phyloP scores from a whole-genome alignment of 2,797 vertebrate species.

The Anguilla anguilla region DNA sequence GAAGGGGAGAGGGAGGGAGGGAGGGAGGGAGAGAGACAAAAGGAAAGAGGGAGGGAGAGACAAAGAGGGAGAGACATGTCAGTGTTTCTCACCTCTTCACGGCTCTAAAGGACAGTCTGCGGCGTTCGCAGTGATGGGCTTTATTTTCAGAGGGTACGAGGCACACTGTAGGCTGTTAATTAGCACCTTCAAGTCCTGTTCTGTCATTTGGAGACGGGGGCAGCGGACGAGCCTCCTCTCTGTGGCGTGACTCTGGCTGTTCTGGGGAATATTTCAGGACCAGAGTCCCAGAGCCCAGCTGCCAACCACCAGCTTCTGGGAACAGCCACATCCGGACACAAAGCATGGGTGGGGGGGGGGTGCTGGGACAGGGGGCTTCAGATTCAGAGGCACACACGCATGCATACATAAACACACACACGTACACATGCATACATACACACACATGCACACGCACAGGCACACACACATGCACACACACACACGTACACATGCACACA shows the following conservation, averaged over 20 bases:
- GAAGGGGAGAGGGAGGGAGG: neutral
- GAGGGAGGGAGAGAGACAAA: neutral
- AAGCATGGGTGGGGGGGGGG: neutral
- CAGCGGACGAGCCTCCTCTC: neutral
- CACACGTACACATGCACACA: constrained; percentile 33
- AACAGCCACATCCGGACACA: neutral
- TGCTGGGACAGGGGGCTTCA: neutral
- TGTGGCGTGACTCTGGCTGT: neutral
- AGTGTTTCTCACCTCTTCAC: neutral
- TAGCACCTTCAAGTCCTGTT: neutral
- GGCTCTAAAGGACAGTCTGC: neutral
- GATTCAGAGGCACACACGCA: neutral
- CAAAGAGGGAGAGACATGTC: neutral
- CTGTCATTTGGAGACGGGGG: neutral
- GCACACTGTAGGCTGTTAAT: neutral
- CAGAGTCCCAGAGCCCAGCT: neutral
- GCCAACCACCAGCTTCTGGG: neutral
- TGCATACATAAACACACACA: constrained; percentile 10
- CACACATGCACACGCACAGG: neutral
- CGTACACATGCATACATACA: neutral
- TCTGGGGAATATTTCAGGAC: neutral
- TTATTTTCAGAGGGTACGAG: neutral
- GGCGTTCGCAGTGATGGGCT: neutral
- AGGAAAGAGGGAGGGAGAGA: neutral
- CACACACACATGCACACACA: constrained; percentile 15